Base-by-base conservation (phyloP, 2,113 vertebrate species). In the Rhea americana region DNA sequence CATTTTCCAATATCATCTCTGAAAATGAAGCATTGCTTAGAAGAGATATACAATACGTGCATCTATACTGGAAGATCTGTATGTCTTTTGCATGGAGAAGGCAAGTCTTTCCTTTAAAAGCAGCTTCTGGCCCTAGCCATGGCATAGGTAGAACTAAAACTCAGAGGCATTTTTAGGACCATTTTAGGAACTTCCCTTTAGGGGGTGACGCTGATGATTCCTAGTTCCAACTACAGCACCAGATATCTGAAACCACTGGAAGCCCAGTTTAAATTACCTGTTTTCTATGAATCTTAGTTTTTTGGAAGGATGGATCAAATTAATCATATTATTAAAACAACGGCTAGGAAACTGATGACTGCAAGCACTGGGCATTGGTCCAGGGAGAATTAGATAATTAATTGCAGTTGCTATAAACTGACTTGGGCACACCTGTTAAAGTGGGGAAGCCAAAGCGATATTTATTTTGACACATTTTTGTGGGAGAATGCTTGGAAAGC, bases 401-500 rank as follows among this genome's bases (percentile, higher is more conserved):
- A 96, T 61, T 72, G 66, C 81, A 62, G 62, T 89, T 89, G 86
- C 48, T 82, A 20, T 65, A 82, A 93, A n/a, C 70, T 0, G 0
- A 58, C 32, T 90, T 53, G 45, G n/a, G 58, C 83, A 78, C 86
- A 96, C 92, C 86, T 94, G 96, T 89, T 94, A 75, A 84, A 76
- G 21, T 25, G 3, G 0, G 73, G 43, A 93, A 93, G 81, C 62
- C 70, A 92, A 93, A 78, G 73, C 43, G 91, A 11, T 90, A 72
- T 93, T 96, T 96, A 90, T 88, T 91, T 89, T 94, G 83, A 86
- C 80, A 75, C 70, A 81, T 90, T 93, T 91, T 91, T 84, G 77
- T 65, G 61, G 74, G 41, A 92, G 70, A 95, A 78, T 45, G 14
- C 51, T 94, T 86, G 77, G 81, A 92, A 95, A 93, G 43, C 70